Conservation (phyloP, 2,888 invertebrate species). For the Andrena haemorrhoa region DNA sequence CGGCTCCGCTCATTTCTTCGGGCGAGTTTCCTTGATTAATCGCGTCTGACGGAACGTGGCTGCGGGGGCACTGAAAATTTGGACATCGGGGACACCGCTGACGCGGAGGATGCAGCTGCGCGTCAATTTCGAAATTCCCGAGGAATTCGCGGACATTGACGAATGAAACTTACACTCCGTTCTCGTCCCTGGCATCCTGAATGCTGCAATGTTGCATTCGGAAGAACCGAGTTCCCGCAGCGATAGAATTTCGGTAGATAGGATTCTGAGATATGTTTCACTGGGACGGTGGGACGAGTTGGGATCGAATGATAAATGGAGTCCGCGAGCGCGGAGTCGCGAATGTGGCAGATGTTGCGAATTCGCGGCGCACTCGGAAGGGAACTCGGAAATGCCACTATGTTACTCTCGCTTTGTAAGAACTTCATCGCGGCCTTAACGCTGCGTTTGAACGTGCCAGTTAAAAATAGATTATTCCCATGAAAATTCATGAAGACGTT, state of each 20-base stretch:
- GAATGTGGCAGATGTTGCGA: not conserved
- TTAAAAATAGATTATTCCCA: constrained; percentile 21
- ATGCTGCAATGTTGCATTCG: not conserved
- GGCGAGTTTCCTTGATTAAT: constrained; percentile 25
- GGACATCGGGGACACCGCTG: not conserved
- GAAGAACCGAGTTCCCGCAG: too few relatives aligned
- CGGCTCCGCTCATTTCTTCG: constrained; percentile 4
- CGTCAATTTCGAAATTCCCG: not conserved
- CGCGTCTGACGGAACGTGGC: not conserved
- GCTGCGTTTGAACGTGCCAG: not conserved
- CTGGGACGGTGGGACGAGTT: too few relatives aligned
- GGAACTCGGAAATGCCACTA: constrained; percentile 15
- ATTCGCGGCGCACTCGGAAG: not conserved
- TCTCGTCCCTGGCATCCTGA: not conserved
- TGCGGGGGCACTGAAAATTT: constrained; percentile 5
- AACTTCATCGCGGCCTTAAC: constrained; percentile 17
- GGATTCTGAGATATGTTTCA: not conserved
- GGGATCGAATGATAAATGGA: too few relatives aligned
- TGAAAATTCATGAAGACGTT: constrained; percentile 52
- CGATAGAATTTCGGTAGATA: not conserved
- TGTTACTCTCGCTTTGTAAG: constrained; percentile 18
- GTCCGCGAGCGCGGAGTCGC: too few relatives aligned
- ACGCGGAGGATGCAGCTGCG: constrained; percentile 15
- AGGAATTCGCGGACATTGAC: not conserved
- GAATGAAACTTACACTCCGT: not conserved